Evolutionary conservation across 2,113 vertebrate genomes (phyloP).

Genomic region (Phalacrocorax pelagicus): DNA sequence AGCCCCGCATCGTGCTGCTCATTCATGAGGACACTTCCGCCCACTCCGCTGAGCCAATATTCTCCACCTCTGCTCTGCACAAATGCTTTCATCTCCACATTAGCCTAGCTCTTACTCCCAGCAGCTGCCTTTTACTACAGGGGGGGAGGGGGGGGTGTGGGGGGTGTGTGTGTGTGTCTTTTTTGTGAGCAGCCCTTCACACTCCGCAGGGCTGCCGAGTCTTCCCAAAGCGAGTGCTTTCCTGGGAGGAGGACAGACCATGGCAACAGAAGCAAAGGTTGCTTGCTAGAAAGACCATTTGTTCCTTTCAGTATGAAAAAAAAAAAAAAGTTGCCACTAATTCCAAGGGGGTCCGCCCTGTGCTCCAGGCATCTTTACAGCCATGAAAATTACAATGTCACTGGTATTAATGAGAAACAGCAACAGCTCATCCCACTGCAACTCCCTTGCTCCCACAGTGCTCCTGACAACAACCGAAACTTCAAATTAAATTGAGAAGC

Average conservation of each 20-base stretch:
- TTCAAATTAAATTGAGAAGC: not conserved
- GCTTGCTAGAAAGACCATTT: not conserved
- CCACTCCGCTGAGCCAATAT: conserved; percentile 18
- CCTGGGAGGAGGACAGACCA: conserved; percentile 2
- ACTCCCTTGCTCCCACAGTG: not conserved
- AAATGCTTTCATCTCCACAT: conserved; percentile 22
- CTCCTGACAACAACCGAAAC: not conserved
- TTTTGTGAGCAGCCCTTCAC: not conserved
- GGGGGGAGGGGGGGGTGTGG: not conserved
- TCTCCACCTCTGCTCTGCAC: conserved; percentile 46
- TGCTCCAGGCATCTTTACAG: conserved; percentile 2
- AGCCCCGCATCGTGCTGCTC: not conserved
- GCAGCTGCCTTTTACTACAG: conserved; percentile 22
- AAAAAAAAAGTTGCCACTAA: not conserved
- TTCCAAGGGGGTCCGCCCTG: not conserved
- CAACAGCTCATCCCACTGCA: not conserved
- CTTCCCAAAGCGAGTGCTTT: not conserved
- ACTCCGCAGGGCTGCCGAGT: not conserved
- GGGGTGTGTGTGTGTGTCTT: not conserved
- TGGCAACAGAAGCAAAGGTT: not conserved
- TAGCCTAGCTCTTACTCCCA: conserved; percentile 8
- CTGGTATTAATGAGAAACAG: not conserved
- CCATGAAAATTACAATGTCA: not conserved
- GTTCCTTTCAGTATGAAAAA: not conserved
- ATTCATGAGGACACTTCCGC: conserved; percentile 53